Evolutionary conservation across 2,113 vertebrate species (phyloP).

Genomic region (Suricata suricatta): DNA sequence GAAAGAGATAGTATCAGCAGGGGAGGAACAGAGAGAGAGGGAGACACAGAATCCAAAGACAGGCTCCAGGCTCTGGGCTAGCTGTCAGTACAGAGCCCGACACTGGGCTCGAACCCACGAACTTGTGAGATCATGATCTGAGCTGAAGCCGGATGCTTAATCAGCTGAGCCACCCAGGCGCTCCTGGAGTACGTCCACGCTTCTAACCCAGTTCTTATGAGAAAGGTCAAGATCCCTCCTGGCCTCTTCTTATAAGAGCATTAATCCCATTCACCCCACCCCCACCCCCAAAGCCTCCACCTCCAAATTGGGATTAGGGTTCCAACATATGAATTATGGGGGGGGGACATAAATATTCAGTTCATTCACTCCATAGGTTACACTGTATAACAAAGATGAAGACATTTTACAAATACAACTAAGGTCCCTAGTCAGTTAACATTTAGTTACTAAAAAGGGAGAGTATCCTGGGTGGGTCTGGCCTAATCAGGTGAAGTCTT

Average conservation of each 20-base stretch:
- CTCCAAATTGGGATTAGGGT: not conserved
- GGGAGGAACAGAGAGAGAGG: too few species aligned
- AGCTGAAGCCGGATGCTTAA: too few species aligned
- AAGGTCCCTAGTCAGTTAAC: not conserved
- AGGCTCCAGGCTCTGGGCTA: too few species aligned
- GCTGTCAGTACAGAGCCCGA: too few species aligned
- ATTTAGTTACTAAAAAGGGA: not conserved
- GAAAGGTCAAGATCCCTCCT: not conserved
- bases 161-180: too few species aligned
- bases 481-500: not conserved
- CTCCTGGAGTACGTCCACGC: not conserved
- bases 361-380: not conserved
- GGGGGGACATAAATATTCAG: not conserved
- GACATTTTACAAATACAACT: not conserved
- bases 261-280: not conserved
- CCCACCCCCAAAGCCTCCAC: not conserved
- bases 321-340: not conserved
- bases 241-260: not conserved
- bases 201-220: not conserved
- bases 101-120: too few species aligned
- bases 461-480: not conserved
- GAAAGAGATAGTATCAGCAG: too few species aligned
- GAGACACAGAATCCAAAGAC: too few species aligned
- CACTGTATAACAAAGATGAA: not conserved
- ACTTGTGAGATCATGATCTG: too few species aligned